Evolutionary conservation across 2,888 invertebrate species (phyloP), one percentile per base, ranked within the genome.

Genomic region (Lymantria dispar): DNA sequence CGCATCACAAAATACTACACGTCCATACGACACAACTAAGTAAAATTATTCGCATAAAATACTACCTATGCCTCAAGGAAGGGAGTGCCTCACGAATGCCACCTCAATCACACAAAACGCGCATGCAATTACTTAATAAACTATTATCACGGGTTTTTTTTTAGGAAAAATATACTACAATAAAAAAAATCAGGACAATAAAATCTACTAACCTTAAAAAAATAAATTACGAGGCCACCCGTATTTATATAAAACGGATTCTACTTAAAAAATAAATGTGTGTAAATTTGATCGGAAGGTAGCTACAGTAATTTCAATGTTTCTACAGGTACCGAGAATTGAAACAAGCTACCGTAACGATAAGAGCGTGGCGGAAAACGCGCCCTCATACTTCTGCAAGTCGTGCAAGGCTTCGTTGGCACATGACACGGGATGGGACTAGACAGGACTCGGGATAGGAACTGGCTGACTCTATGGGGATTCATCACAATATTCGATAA

Each of bases 111-210:
- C 80, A 70, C 85, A 76, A 77, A 22, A 67, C 83, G 78, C 61
- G 71, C 86, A 81, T 68, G 76, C 83, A 73, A 75, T 72, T 77
- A 85, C 88, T 87, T 91, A 89, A 79, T 78, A 75, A 87, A 83
- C 92, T 91, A 92, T 86, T 92, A 92, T 92, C 92, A 92, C 92
- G 85, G 89, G 5, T 88, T 89, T 74, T 82, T 86, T 79, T n/a
- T n/a, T n/a, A n/a, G 80, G 78, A 80, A 83, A 83, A 86, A 83
- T 78, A 77, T 83, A 80, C 80, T 78, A 86, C 78, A 85, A 76
- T 81, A 80, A 64, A 40, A 38, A 40, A 85, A 82, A 83, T 80
- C 78, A 78, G 78, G 81, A 80, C 78, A 74, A 85, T 83, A 85
- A 84, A 85, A 83, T 84, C 85, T 87, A 86, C 84, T 85, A 86